Evolutionary conservation across 2,113 vertebrate species (phyloP), one percentile per base, ranked within the genome.

Genomic region (Phylloscopus whistleri): DNA sequence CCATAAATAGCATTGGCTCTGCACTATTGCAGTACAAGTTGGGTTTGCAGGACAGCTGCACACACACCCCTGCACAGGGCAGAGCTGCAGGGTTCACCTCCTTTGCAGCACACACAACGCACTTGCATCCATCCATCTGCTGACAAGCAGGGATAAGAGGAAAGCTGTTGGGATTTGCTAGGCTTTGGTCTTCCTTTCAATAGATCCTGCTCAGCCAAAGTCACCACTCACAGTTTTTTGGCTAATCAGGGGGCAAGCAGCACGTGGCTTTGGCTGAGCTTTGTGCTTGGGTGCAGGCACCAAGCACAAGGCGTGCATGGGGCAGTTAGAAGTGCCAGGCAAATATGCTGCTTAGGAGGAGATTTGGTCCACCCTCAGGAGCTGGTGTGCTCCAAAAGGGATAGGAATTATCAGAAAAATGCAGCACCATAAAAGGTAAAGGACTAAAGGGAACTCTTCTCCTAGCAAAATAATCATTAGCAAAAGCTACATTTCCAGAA

Each of bases 61-160:
- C 63, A 41, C 41, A 23, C 37, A 8, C 6, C 41, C 30, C 37
- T 35, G 69, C 64, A 26, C 1, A 0, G 84, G 55, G 44, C 62
- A 63, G 52, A 56, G 58, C 3, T 8, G 1, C 16, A 20, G 89
- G 46, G 69, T 27, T 68, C 89, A 64, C 44, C 51, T 77, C 70
- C 49, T 64, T 12, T 6, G 51, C 48, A 87, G 80, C 1, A 0
- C 59, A n/a, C 0, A 0, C 44, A 6, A 44, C 1, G 0, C 20
- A 1, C 39, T 35, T 5, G 20, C 43, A 76, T 15, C 74, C 43
- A 13, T 60, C 55, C 70, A 64, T 43, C 33, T 2, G 16, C 73
- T 64, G 70, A 43, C 46, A 43, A 73, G 44, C 64, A 66, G 53
- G 41, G 39, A 63, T 24, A 53, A 0, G 0, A 35, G 51, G 13